Percentiles rank a stretch among this genome's conserved stretches.
phyloP scores from a whole-genome alignment of 2,888 invertebrate genomes.

The Pammene fasciana region DNA sequence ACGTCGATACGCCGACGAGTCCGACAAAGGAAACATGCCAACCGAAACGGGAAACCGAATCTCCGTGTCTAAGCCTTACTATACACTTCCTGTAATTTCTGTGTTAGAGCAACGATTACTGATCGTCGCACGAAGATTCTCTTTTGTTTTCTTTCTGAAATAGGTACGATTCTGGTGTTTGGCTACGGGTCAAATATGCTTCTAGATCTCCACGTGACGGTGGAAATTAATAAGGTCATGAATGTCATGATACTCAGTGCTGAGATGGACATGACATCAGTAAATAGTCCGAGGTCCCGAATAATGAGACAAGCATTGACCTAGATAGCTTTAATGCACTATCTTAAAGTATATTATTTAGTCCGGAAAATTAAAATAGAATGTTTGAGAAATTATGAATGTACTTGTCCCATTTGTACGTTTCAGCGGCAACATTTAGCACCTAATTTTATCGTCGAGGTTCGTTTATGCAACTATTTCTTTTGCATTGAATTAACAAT shows the following conservation, averaged over 20 bases:
- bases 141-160: conserved; percentile 13
- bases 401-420: conserved; percentile 55
- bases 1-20: conserved; percentile 54
- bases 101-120: conserved; percentile 27
- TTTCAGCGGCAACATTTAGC: conserved; percentile 66
- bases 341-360: conserved; percentile 33
- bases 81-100: conserved; percentile 41
- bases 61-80: conserved; percentile 40
- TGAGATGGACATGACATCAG: conserved; percentile 32
- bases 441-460: conserved; percentile 71
- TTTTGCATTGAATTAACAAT: conserved; percentile 77
- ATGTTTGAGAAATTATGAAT: conserved; percentile 29
- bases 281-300: conserved; percentile 36
- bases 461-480: conserved; percentile 77
- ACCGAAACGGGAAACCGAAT: conserved; percentile 62
- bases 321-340: conserved; percentile 33
- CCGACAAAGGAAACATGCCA: conserved; percentile 69
- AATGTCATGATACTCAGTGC: conserved; percentile 22
- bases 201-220: conserved; percentile 12
- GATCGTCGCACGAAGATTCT: conserved; percentile 30
- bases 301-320: conserved; percentile 37
- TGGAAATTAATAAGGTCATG: conserved; percentile 33
- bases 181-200: conserved; percentile 21
- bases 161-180: background rate
- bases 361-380: conserved; percentile 37